phyloP scores from a whole-genome alignment of 2,888 invertebrate species.

The Scaeva pyrastri region DNA sequence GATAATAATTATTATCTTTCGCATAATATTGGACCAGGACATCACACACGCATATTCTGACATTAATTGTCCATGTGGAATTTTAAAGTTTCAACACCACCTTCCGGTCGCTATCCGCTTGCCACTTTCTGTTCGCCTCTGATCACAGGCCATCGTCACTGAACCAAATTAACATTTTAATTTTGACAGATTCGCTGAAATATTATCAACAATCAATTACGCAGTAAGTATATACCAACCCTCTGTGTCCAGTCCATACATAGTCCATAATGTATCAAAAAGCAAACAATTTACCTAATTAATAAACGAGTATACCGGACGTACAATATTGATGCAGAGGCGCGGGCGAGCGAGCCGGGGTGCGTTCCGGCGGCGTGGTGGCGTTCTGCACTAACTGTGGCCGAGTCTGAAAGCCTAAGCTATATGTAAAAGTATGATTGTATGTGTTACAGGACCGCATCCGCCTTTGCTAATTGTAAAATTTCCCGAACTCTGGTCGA shows the following conservation, averaged over 20 bases:
- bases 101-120: too few species aligned
- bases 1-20: conserved; percentile 13
- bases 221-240: conserved; percentile 45
- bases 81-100: conserved; percentile 47
- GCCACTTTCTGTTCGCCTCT: too few species aligned
- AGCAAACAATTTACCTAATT: conserved; percentile 73
- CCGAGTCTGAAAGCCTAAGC: conserved; percentile 8
- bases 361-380: too few species aligned
- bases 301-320: conserved; percentile 43
- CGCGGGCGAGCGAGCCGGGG: too few species aligned
- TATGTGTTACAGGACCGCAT: conserved; percentile 44
- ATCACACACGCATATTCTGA: conserved; percentile 12
- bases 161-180: conserved; percentile 71
- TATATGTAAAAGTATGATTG: too few species aligned
- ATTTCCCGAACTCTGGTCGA: conserved; percentile 16
- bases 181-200: conserved; percentile 71
- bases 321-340: neutral
- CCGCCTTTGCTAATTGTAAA: conserved; percentile 53
- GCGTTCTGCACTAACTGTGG: neutral
- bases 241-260: too few species aligned
- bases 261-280: conserved; percentile 6
- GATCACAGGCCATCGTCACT: neutral
- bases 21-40: conserved; percentile 1
- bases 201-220: conserved; percentile 74
- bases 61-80: conserved; percentile 34